Percentiles rank a stretch among this genome's conserved stretches.
phyloP scores from a whole-genome alignment of 2,888 invertebrate species.

The Napeogenes inachia region DNA sequence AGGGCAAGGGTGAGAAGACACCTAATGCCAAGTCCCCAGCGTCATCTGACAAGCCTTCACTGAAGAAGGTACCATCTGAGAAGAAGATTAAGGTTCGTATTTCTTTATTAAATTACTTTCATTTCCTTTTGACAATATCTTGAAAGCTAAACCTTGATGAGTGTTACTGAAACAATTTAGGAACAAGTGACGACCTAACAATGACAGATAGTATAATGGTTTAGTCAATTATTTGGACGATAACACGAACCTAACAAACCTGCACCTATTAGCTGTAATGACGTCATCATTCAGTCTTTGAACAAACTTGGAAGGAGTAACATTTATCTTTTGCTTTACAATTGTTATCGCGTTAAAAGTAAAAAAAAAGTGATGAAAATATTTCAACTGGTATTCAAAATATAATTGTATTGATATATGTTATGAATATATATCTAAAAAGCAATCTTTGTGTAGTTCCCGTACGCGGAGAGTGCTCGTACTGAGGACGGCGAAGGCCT shows the following conservation, averaged over 20 bases:
- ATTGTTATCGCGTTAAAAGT: too few relatives aligned
- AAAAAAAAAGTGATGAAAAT: too few relatives aligned
- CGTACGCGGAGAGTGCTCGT: conserved; percentile 51
- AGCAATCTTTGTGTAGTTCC: conserved; percentile 41
- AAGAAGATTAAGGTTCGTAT: conserved; percentile 86
- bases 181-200: not conserved
- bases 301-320: not conserved
- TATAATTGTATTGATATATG: not conserved
- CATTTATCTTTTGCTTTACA: not conserved
- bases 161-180: not conserved
- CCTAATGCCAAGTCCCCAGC: conserved; percentile 69
- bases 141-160: too few relatives aligned
- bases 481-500: conserved; percentile 52
- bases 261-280: not conserved
- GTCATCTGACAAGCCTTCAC: conserved; percentile 73
- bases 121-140: conserved; percentile 1
- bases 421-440: not conserved
- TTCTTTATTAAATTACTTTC: conserved; percentile 17
- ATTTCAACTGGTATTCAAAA: too few relatives aligned
- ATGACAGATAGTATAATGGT: conserved; percentile 7
- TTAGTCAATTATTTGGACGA: conserved; percentile 3
- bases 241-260: not conserved
- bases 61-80: conserved; percentile 89
- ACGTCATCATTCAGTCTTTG: not conserved
- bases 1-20: conserved; percentile 89